phyloP scores from a whole-genome alignment of 2,797 vertebrate species.

The Fistularia tabacaria region DNA sequence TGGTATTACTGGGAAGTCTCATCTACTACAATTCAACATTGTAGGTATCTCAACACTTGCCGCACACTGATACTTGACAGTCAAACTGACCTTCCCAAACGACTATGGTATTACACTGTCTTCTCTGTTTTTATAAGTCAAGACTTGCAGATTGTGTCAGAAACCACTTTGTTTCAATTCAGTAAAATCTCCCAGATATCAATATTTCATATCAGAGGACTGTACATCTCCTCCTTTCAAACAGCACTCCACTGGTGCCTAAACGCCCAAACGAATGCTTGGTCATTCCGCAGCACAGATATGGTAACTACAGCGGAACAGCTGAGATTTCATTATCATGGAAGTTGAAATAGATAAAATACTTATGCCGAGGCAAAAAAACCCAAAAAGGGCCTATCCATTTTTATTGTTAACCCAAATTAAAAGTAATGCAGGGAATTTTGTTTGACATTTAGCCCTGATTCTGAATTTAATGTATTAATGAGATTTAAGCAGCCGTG shows the following conservation, averaged over 20 bases:
- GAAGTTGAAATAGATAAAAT: too few relatives aligned
- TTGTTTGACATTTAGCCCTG: constrained; percentile 24
- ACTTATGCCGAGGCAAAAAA: too few relatives aligned
- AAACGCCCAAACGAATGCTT: constrained; percentile 43
- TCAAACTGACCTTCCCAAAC: constrained; percentile 14
- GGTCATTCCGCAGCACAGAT: constrained; percentile 32
- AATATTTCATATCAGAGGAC: constrained; percentile 71
- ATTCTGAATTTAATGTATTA: constrained; percentile 22
- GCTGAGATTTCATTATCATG: constrained; percentile 44
- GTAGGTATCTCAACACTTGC: too few relatives aligned
- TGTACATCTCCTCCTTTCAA: constrained; percentile 35
- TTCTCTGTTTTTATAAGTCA: constrained; percentile 17
- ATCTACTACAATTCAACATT: constrained; percentile 8
- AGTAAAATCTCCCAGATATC: constrained; percentile 53
- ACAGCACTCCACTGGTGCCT: constrained; percentile 15
- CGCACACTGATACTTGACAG: constrained; percentile 35
- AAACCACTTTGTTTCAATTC: constrained; percentile 58
- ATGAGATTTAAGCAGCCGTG: constrained; percentile 22
- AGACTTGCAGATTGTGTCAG: constrained; percentile 32
- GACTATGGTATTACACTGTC: constrained; percentile 22
- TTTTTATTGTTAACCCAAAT: too few relatives aligned
- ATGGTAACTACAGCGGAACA: constrained; percentile 18
- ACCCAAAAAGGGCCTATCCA: neutral
- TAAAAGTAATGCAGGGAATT: constrained; percentile 21
- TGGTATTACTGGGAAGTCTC: too few relatives aligned